Conservation (phyloP, 2,888 invertebrate species). For the Watsonalla cultraria region DNA sequence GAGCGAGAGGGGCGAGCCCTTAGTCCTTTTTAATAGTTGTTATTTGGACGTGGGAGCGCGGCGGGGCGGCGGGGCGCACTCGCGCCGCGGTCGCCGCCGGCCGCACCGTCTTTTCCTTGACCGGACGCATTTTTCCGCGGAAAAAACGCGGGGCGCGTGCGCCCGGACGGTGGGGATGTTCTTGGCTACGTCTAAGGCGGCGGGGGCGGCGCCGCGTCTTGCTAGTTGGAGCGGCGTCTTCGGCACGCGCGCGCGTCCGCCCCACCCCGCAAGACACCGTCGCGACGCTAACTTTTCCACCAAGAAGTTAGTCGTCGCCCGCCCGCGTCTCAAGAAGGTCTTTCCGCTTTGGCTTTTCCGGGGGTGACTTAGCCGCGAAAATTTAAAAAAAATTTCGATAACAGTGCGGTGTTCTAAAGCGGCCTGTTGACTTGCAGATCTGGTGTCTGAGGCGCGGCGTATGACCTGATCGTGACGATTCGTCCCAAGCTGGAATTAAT, state of each 20-base stretch:
- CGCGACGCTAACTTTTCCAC: constrained; percentile 78
- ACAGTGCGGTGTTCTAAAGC: constrained; percentile 18
- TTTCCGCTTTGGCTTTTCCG: constrained; percentile 65
- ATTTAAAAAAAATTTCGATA: constrained; percentile 23
- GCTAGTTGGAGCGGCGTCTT: constrained; percentile 78
- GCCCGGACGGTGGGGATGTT: constrained; percentile 75
- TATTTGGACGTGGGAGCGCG: constrained; percentile 24
- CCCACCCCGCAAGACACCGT: constrained; percentile 77
- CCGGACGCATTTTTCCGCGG: constrained; percentile 78
- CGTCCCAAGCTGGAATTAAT: constrained; percentile 75
- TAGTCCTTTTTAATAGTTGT: constrained; percentile 3
- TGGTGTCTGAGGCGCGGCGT: constrained; percentile 30
- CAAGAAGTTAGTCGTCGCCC: constrained; percentile 80
- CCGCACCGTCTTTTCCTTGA: constrained; percentile 72
- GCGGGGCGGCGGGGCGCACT: constrained; percentile 23
- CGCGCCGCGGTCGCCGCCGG: constrained; percentile 39
- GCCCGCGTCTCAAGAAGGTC: constrained; percentile 78
- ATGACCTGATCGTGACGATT: constrained; percentile 66
- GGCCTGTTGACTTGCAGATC: constrained; percentile 46
- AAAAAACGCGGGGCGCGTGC: constrained; percentile 76
- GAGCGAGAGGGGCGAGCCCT: constrained; percentile 11
- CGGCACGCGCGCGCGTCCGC: constrained; percentile 75
- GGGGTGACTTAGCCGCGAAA: constrained; percentile 25
- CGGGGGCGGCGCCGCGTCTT: constrained; percentile 77
- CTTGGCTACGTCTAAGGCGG: constrained; percentile 75